These are phyloP conservation scores for Aspidapion aeneum DNA, from an alignment of 2,888 invertebrate species.

Conservation along the genomic window DNA sequence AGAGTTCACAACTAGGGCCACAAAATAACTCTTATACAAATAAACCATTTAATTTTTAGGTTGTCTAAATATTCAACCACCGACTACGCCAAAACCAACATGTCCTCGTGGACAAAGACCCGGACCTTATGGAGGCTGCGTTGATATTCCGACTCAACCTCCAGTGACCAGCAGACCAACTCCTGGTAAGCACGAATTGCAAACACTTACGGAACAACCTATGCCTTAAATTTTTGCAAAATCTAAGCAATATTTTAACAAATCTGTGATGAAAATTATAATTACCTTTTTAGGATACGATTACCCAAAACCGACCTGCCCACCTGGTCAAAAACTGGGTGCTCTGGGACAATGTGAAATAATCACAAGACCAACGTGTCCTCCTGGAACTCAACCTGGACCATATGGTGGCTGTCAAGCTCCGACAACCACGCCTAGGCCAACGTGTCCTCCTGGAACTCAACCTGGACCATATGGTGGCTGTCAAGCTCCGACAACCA, in stretches of 20 bases:
- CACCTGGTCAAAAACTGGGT: slow-evolving; percentile 22
- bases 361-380: slow-evolving; percentile 24
- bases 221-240: no score
- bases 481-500: slow-evolving; percentile 20
- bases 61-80: slow-evolving; percentile 9
- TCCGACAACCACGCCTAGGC: no score
- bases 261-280: no score
- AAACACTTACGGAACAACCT: no score
- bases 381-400: no score
- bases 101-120: slow-evolving; percentile 17
- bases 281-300: no score
- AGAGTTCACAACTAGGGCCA: no score
- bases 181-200: background rate
- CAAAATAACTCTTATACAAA: no score
- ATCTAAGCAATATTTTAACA: no score
- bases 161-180: background rate
- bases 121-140: slow-evolving; percentile 6
- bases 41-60: no score
- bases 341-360: slow-evolving; percentile 23
- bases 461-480: slow-evolving; percentile 19
- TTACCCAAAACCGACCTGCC: slow-evolving; percentile 24
- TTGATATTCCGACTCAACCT: background rate
- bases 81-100: slow-evolving; percentile 12
- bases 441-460: slow-evolving; percentile 24
- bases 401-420: no score